Evolutionary conservation across 1,140 invertebrate genomes (phyloP).

Genomic region (Brachionus sp.): DNA sequence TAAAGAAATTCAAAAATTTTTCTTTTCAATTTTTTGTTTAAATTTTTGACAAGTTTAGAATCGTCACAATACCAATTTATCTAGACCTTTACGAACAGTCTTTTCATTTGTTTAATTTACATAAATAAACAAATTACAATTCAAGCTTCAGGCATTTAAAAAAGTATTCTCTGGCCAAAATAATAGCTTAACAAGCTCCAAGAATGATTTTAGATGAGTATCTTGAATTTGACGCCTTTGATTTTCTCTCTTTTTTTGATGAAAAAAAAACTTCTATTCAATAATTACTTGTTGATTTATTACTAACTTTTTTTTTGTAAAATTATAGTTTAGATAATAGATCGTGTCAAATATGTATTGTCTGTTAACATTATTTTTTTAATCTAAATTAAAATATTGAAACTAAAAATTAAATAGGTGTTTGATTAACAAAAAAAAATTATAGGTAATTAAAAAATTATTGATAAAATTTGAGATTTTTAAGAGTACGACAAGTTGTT

Average conservation of each 20-base stretch:
- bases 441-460: not conserved
- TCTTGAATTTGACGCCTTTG: conserved; percentile 1
- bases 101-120: not conserved
- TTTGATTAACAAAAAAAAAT: not conserved
- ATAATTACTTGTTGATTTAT: not conserved
- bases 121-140: not conserved
- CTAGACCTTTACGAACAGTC: not conserved
- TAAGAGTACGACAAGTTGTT: not conserved
- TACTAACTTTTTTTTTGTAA: not conserved
- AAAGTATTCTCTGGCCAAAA: not conserved
- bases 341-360: not conserved
- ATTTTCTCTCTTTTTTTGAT: not conserved
- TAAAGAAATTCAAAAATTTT: not conserved
- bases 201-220: not conserved
- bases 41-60: not conserved
- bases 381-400: not conserved
- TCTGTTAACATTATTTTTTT: not conserved
- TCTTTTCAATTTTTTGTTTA: not conserved
- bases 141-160: not conserved
- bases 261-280: not conserved
- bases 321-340: not conserved
- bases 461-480: not conserved
- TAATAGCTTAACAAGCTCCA: not conserved
- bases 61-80: not conserved
- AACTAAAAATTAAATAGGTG: not conserved